These are phyloP conservation scores for Scaptomyza graminum DNA, from an alignment of 1,140 invertebrate genomes.

Conservation along the genomic window DNA sequence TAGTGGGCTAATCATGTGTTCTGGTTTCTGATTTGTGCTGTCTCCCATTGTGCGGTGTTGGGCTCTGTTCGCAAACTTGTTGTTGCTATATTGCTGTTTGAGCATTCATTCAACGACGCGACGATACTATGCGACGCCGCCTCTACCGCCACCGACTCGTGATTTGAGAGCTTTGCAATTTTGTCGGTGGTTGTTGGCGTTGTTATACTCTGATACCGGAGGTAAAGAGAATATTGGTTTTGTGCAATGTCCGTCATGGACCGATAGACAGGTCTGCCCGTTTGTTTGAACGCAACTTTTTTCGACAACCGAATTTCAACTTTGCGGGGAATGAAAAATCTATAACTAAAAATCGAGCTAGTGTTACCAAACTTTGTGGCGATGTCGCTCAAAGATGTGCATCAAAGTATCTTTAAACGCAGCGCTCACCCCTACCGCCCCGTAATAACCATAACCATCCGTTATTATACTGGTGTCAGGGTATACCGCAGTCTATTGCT, in stretches of 20 bases:
- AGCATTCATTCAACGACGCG: constrained; percentile 71
- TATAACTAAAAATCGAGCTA: no score
- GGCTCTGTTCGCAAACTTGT: neutral
- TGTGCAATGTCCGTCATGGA: no score
- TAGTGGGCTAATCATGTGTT: constrained; percentile 84
- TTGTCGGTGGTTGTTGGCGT: constrained; percentile 28
- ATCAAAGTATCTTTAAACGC: no score
- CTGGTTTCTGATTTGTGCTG: constrained; percentile 79
- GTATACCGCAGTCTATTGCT: constrained; percentile 29
- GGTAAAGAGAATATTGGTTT: no score
- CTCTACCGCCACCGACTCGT: constrained; percentile 8
- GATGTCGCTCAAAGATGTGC: no score
- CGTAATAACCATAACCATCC: no score
- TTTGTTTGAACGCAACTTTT: no score
- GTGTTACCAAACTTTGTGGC: no score
- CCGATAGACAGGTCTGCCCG: no score
- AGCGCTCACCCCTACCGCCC: neutral
- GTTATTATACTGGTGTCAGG: no score
- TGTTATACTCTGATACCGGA: neutral
- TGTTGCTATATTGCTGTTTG: constrained; percentile 52
- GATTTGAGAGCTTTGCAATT: constrained; percentile 77
- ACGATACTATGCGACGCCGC: constrained; percentile 11
- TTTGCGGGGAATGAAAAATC: no score
- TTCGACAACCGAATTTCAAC: no score
- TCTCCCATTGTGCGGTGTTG: constrained; percentile 27